Evolutionary conservation across 2,113 vertebrate species (phyloP).

Genomic region (Aldabrachelys gigantea): DNA sequence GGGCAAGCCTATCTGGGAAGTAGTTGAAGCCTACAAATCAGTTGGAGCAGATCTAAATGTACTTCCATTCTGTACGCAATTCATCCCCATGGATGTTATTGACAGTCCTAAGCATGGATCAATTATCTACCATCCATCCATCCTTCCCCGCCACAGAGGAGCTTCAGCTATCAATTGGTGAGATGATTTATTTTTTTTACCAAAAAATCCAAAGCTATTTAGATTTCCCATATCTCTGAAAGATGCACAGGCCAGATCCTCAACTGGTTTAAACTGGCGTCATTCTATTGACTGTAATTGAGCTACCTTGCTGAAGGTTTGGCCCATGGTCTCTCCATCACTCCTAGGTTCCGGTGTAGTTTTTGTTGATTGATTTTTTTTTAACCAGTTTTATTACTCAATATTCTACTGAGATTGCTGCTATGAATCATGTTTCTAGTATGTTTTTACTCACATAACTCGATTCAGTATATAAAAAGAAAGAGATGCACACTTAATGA

Average conservation of each 20-base stretch:
- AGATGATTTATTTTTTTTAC: constrained; percentile 37
- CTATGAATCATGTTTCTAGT: not conserved
- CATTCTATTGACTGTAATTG: not conserved
- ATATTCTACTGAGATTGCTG: not conserved
- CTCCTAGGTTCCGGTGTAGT: not conserved
- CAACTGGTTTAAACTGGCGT: not conserved
- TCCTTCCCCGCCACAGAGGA: constrained; percentile 94
- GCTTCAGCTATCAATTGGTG: constrained; percentile 99
- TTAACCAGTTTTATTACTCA: not conserved
- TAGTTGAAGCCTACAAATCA: constrained; percentile 88
- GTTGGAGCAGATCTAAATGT: constrained; percentile 97
- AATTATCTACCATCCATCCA: constrained; percentile 97
- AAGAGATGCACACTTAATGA: not conserved
- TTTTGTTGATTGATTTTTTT: not conserved
- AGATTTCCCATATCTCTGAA: not conserved
- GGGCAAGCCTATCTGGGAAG: constrained; percentile 90
- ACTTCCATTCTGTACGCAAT: constrained; percentile 98
- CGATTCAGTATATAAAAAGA: not conserved
- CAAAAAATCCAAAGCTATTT: rapidly evolving
- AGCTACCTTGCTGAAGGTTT: constrained; percentile 32
- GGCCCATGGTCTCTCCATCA: not conserved
- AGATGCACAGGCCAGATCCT: not conserved
- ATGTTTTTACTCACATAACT: not conserved
- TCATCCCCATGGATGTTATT: constrained; percentile 97
- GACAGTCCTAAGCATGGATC: constrained; percentile 91